Percentiles rank a stretch among this genome's conserved stretches.
phyloP scores from a whole-genome alignment of 2,113 vertebrate genomes.

The Formicarius rufipectus region DNA sequence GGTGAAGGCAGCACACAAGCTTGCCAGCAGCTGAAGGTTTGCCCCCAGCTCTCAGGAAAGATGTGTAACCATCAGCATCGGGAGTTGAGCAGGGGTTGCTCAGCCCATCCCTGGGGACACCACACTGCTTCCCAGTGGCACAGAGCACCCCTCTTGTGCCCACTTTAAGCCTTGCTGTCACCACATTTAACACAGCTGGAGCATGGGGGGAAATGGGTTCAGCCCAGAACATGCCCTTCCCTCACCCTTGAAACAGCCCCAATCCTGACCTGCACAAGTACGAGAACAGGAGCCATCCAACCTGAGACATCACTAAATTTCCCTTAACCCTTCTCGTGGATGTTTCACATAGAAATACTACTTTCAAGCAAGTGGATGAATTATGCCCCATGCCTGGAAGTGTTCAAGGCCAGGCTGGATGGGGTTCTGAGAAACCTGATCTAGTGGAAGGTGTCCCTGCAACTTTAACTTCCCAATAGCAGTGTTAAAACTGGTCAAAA shows the following conservation, averaged over 20 bases:
- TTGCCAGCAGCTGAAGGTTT: slow-evolving; percentile 10
- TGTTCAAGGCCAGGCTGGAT: not conserved
- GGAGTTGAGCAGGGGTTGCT: not conserved
- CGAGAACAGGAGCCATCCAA: not conserved
- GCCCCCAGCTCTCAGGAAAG: slow-evolving; percentile 10
- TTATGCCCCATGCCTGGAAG: not conserved
- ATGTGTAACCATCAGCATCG: fast-evolving
- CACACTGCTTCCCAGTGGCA: not conserved
- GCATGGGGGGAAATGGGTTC: not conserved
- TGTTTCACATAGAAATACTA: not conserved
- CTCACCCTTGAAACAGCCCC: not conserved
- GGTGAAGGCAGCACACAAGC: not conserved
- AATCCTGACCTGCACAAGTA: not conserved
- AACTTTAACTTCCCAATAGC: not conserved
- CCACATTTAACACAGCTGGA: not conserved
- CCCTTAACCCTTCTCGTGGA: not conserved
- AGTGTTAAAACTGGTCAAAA: not conserved
- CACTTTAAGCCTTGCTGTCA: not conserved
- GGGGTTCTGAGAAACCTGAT: not conserved
- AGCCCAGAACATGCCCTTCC: not conserved
- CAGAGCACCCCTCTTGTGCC: not conserved
- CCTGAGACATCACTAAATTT: not conserved
- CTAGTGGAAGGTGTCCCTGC: not conserved
- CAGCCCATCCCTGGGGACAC: not conserved
- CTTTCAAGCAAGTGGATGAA: not conserved